These are phyloP conservation scores for Geothlypis trichas DNA, from an alignment of 2,113 vertebrate species.

Conservation along the genomic window DNA sequence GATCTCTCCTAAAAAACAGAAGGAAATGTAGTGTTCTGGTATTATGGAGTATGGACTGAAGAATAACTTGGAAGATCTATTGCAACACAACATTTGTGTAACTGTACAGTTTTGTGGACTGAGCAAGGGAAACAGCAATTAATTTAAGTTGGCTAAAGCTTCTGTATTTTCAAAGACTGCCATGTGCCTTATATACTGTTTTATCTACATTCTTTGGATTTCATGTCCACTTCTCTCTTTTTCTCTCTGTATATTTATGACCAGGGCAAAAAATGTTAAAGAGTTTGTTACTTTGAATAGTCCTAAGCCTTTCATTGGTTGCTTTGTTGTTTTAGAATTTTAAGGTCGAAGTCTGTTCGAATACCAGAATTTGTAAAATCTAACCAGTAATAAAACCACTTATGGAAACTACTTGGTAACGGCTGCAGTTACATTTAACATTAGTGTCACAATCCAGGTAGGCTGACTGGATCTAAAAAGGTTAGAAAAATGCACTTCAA, in stretches of 20 bases:
- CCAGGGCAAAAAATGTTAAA: conserved; percentile 81
- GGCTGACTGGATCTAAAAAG: background rate
- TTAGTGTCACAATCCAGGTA: conserved; percentile 13
- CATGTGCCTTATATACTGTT: conserved; percentile 90
- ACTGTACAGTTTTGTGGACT: conserved; percentile 91
- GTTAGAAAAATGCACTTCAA: conserved; percentile 16
- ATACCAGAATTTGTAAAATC: conserved; percentile 84
- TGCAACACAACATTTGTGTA: conserved; percentile 96
- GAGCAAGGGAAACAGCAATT: conserved; percentile 85
- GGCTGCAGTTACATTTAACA: conserved; percentile 33
- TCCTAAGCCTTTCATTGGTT: conserved; percentile 76
- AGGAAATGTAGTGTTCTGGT: conserved; percentile 79
- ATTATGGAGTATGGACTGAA: conserved; percentile 78
- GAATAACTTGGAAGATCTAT: conserved; percentile 82
- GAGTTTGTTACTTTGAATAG: conserved; percentile 75
- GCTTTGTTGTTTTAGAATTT: conserved; percentile 85
- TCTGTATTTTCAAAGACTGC: conserved; percentile 89
- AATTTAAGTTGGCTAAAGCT: conserved; percentile 90
- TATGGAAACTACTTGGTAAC: conserved; percentile 72
- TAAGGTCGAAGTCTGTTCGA: conserved; percentile 79
- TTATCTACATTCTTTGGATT: conserved; percentile 79
- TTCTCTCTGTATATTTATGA: conserved; percentile 88
- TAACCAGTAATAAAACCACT: conserved; percentile 86
- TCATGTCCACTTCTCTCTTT: conserved; percentile 77
- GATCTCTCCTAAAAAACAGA: conserved; percentile 80